Conservation (phyloP, 37 sponge, comb jelly and placozoan genomes). For the Haliclona indistincta region DNA sequence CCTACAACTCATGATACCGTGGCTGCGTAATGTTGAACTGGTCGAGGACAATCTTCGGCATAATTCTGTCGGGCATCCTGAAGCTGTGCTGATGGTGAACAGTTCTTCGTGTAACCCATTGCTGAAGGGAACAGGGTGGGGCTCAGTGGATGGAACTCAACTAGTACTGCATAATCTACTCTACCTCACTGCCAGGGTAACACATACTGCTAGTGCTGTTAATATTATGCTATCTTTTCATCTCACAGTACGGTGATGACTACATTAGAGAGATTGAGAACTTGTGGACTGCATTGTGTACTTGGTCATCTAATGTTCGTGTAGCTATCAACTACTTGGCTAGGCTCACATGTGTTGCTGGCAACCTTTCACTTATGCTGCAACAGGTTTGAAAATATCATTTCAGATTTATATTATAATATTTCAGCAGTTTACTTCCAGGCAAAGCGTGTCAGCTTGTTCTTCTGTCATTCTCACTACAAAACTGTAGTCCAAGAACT, state of each 20-base stretch:
- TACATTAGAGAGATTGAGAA: slow-evolving; percentile 72
- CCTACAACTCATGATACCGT: slow-evolving; percentile 87
- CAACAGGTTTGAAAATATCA: slow-evolving; percentile 52
- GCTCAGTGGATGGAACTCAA: slow-evolving; percentile 71
- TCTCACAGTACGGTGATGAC: slow-evolving; percentile 62
- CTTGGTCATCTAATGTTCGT: slow-evolving; percentile 70
- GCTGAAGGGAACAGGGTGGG: slow-evolving; percentile 85
- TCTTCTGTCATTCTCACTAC: slow-evolving; percentile 53
- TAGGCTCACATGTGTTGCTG: slow-evolving; percentile 42
- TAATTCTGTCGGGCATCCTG: background rate
- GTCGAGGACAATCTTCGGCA: slow-evolving; percentile 40
- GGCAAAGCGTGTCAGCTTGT: slow-evolving; percentile 80
- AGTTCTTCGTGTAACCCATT: background rate
- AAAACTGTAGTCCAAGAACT: slow-evolving; percentile 59
- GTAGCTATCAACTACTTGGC: slow-evolving; percentile 67
- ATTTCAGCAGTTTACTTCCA: background rate
- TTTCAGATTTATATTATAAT: no score
- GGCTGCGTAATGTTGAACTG: slow-evolving; percentile 86
- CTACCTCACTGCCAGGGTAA: slow-evolving; percentile 82
- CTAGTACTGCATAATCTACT: slow-evolving; percentile 87
- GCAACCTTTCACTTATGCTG: slow-evolving; percentile 52
- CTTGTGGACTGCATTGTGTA: slow-evolving; percentile 81
- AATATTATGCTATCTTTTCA: background rate
- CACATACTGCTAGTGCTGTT: background rate
- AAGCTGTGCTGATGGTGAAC: background rate